Evolutionary conservation across 2,888 invertebrate species (phyloP), one percentile per base, ranked within the genome.

Genomic region (Euphydryas editha): DNA sequence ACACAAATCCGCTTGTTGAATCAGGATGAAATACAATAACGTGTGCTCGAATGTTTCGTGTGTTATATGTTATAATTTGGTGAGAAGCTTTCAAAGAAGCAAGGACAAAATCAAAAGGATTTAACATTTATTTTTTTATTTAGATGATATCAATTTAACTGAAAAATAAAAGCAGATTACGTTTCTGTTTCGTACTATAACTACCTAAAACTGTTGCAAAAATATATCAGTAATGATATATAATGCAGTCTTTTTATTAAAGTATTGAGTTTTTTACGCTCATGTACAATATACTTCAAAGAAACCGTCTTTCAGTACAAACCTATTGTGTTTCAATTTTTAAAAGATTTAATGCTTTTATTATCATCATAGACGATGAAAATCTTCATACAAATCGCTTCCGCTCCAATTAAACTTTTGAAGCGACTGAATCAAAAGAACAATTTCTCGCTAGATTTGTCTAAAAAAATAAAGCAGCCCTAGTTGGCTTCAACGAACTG

Each of bases 401-500:
- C 61, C 63, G 55, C 66, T 68, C 66, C 66, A 70, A 68, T 62
- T 64, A 67, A 61, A 58, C 18, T 46, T 67, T 49, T 42, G 56
- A 49, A 59, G 49, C 62, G 30, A 59, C 59, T 59, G 54, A 67
- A 67, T 62, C 56, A 59, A 36, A 59, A 54, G 54, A 54, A 59
- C 59, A 58, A 63, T 62, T 67, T 63, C 46, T 56, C 55, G 49
- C 62, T 44, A 47, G 66, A 67, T 67, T 71, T 69, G 66, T 69
- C 59, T 67, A 69, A 70, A 73, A 54, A 73, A 73, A 72, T 64
- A 72, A 69, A 72, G 67, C 65, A 64, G 62, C 59, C 56, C 58
- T 69, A 65, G 76, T 80, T 76, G 81, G 78, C 80, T 81, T 78
- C 87, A 87, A 87, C 87, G 87, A 88, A 87, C 87, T 85, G 86